Base-by-base conservation (phyloP, 1,140 invertebrate species). In the Micrasema longulum region DNA sequence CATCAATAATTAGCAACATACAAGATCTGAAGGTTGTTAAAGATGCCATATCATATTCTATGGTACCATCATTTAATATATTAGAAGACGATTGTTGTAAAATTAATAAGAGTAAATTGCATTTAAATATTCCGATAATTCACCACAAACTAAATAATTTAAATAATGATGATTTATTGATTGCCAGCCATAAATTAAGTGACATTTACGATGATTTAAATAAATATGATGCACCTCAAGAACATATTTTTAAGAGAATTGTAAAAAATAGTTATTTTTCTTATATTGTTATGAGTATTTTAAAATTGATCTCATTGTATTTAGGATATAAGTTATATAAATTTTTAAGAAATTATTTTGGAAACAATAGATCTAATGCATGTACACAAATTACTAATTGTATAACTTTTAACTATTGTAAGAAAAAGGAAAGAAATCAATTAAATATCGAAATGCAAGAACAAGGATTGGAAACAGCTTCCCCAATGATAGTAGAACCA, bases 11-110 rank as follows among this genome's bases (percentile, higher is more conserved):
- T n/a, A 43, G 16, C 16, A 43, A 43, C 16, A 14, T 12, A n/a
- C 12, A 43, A 43, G 16, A n/a, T 6, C 12, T 12, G 16, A 43
- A 43, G 16, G 12, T 14, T 1, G 16, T 14, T 43, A 43, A 43
- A 43, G 16, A 43, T n/a, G n/a, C n/a, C 41, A 43, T 43, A 43
- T 43, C 41, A 43, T 43, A 6, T 12, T 43, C 41, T n/a, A 43
- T 43, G 16, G 16, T 14, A n/a, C 41, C 2, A n/a, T 12, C 2
- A 1, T 43, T 43, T 43, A 43, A 43, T 12, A 43, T 43, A 43
- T 14, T 43, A 1, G 41, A 43, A 43, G 41, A 43, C 16, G 41
- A 43, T 14, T 43, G 41, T 43, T 43, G 41, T 14, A 43, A 14
- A 12, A 5, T 43, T 43, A 43, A 43, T 43, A 43, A 14, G 16